Conservation (phyloP, 2,888 invertebrate genomes). For the Pammene fasciana region DNA sequence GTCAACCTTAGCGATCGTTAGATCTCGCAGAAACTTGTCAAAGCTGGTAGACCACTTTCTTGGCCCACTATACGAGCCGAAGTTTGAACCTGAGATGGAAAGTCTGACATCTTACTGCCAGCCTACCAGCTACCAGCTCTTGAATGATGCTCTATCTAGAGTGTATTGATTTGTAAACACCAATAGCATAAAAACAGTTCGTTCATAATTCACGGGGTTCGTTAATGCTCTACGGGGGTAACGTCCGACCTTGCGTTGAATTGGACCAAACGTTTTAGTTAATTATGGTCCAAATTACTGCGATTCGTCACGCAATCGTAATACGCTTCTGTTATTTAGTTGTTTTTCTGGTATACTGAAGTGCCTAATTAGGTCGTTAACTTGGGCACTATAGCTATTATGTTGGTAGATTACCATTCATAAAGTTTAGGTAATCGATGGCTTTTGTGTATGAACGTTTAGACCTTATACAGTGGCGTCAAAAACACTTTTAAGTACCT, state of each 20-base stretch:
- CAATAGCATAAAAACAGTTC: constrained; percentile 46
- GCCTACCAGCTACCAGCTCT: no score
- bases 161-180: constrained; percentile 23
- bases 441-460: no score
- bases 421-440: background rate
- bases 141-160: background rate
- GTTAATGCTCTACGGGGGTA: constrained; percentile 50
- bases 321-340: constrained; percentile 33
- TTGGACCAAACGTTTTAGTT: constrained; percentile 61
- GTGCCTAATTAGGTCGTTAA: constrained; percentile 18
- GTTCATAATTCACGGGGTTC: constrained; percentile 38
- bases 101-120: no score
- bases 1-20: no score
- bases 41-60: no score
- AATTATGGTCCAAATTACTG: constrained; percentile 70
- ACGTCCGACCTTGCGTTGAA: constrained; percentile 69
- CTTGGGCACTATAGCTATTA: constrained; percentile 8
- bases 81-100: no score
- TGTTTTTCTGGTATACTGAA: constrained; percentile 18
- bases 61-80: no score
- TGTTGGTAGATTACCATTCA: background rate
- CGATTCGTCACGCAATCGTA: constrained; percentile 64
- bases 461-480: no score
- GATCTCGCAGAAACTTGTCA: no score
- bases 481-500: no score